Base-by-base conservation (phyloP, 2,888 invertebrate genomes). In the Abscondita cerata region DNA sequence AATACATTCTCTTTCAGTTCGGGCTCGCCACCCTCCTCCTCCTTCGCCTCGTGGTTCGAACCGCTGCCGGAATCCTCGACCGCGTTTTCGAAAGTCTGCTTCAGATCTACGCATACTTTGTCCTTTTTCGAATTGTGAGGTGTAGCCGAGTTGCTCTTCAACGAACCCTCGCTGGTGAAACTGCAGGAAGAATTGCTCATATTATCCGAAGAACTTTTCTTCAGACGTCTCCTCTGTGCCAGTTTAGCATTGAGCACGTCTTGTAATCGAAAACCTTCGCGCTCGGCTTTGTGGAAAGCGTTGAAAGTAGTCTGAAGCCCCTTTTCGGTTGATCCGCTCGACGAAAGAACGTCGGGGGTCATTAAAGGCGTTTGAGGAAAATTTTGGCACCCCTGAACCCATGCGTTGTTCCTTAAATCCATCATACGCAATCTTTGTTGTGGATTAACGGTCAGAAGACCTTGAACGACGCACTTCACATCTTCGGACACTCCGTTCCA, bases 381-480 rank as follows among this genome's bases (percentile, higher is more conserved):
- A 74, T 75, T 75, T 62, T 76, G 75, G 25, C 72, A 78, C 51
- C 81, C 81, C 67, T 79, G 78, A 13, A 92, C 79, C 92, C 93
- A 93, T 19, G 85, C 81, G 75, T 90, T 89, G n/a, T 81, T 80
- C 9, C 86, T 79, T 56, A 96, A 82, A 61, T 89, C 88, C 16
- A 79, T 75, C 79, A 92, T 88, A 2, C 87, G 86, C 65, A 93
- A 81, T 51, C 96, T 83, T 59, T 87, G 83, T 41, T 83, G 81
- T 0, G 94, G 91, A 73, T 95, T 91, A 4, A 93, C 90, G 0
- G 90, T 90, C 51, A 96, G 81, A 57, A 96, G 82, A 0, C 92
- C 90, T 68, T 84, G 81, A 8, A 93, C 89, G 0, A 95, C 85
- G 15, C 87, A 83, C 78, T 93, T 94, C 44, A 93, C 95, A 61